Evolutionary conservation across 2,888 invertebrate species (phyloP), one percentile per base, ranked within the genome.

Genomic region (Hipparchia sbordonii): DNA sequence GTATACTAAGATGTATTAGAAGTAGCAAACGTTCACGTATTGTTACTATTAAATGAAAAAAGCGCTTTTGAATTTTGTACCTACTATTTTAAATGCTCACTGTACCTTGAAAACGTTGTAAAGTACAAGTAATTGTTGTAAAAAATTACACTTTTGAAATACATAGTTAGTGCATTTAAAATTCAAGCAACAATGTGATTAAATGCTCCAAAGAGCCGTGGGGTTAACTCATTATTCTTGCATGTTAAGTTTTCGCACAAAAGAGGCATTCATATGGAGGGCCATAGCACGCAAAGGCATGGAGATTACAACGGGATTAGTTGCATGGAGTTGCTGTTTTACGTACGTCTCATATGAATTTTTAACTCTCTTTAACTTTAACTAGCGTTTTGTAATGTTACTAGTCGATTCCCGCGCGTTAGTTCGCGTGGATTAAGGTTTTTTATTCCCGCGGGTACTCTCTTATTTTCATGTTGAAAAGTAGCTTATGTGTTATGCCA

Each of bases 221-320:
- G 56, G 61, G 73, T 69, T 75, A 67, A 70, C 54, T 65, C 72
- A 73, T 73, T 73, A 70, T 70, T 71, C 60, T 71, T 67, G 57
- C 12, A 63, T 72, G 73, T 73, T 69, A 71, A 70, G 67, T 56
- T 68, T 71, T 72, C 60, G 10, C 39, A 68, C 56, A 68, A 9
- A 57, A 75, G 73, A 66, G 68, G 66, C 51, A 70, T 73, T 70
- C 56, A 65, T 67, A 72, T 67, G 13, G 56, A 73, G 57, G 61
- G 67, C 67, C 62, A 48, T 69, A 63, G 69, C 71, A 51, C 67
- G 72, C 68, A 39, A 65, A 70, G 72, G 67, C 70, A 54, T 56
- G 57, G 57, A 51, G 70, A 57, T 68, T 66, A 72, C 70, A 51
- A 65, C 57, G 13, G 74, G 63, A 74, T 72, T 74, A 76, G 52